Evolutionary conservation across 2,113 vertebrate genomes (phyloP).

Genomic region (Esox niger): DNA sequence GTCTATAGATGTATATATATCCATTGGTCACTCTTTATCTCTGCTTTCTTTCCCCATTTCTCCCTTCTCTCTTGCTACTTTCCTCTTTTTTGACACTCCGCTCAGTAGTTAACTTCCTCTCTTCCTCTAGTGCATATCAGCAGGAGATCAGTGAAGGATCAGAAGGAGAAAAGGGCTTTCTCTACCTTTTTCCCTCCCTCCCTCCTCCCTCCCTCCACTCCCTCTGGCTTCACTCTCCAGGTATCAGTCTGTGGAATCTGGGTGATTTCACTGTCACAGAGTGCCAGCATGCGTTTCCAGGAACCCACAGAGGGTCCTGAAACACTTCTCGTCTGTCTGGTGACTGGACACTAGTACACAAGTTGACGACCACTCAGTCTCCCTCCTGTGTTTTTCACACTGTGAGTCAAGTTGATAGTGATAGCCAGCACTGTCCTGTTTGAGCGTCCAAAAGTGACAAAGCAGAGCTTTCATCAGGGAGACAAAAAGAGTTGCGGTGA

Average conservation of each 20-base stretch:
- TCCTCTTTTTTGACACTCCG: conserved; percentile 69
- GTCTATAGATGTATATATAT: no score
- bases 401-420: neutral
- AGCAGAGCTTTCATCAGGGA: conserved; percentile 34
- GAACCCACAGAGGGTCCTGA: conserved; percentile 43
- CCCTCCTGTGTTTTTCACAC: neutral
- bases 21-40: conserved; percentile 45
- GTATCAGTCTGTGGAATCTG: conserved; percentile 57
- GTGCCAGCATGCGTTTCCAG: conserved; percentile 33
- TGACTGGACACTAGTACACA: neutral
- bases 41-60: conserved; percentile 37
- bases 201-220: neutral
- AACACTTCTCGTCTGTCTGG: no score
- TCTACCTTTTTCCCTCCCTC: conserved; percentile 42
- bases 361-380: neutral
- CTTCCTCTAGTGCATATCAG: conserved; percentile 32
- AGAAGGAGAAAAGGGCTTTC: no score
- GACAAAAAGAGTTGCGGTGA: conserved; percentile 16
- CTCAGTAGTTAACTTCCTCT: conserved; percentile 55
- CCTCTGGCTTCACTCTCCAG: conserved; percentile 26
- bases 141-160: no score
- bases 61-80: conserved; percentile 54
- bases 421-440: conserved; percentile 13
- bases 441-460: conserved; percentile 33
- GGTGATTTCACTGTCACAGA: conserved; percentile 55